Conservation (phyloP, 2,113 vertebrate genomes). For the Heteronetta atricapilla region DNA sequence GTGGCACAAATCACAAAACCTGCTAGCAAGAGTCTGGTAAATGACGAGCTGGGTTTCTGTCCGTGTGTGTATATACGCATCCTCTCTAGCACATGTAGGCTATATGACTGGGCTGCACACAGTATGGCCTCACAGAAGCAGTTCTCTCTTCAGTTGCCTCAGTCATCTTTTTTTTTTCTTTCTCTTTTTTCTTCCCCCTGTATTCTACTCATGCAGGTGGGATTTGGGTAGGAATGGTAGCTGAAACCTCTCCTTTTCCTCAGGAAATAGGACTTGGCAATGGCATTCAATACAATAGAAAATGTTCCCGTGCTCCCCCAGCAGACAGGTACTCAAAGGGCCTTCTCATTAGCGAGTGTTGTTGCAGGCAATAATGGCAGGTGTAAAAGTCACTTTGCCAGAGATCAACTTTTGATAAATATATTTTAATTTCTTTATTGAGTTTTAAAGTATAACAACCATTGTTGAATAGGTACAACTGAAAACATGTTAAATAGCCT, state of each 20-base stretch:
- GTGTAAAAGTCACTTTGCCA: slow-evolving; percentile 37
- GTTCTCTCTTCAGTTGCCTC: neutral
- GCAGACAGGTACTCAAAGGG: neutral
- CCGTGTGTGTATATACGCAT: neutral
- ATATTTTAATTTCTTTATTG: slow-evolving; percentile 62
- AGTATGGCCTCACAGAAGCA: neutral
- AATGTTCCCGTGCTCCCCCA: neutral
- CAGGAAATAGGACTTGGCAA: neutral
- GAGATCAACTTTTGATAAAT: slow-evolving; percentile 60
- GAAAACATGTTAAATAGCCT: slow-evolving; percentile 65
- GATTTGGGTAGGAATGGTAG: neutral
- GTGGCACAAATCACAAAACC: neutral
- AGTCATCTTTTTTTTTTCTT: neutral
- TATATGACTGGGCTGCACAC: neutral
- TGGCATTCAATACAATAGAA: slow-evolving; percentile 15
- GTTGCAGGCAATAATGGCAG: slow-evolving; percentile 17
- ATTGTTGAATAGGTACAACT: slow-evolving; percentile 55
- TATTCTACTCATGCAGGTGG: neutral
- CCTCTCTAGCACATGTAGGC: neutral
- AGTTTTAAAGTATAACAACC: slow-evolving; percentile 47
- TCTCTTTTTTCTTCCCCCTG: too few relatives aligned
- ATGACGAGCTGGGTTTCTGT: neutral
- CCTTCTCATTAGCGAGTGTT: slow-evolving; percentile 21
- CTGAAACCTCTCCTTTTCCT: neutral
- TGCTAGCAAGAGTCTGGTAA: neutral